phyloP scores from a whole-genome alignment of 2,797 vertebrate genomes.

The Syngnathus acus region DNA sequence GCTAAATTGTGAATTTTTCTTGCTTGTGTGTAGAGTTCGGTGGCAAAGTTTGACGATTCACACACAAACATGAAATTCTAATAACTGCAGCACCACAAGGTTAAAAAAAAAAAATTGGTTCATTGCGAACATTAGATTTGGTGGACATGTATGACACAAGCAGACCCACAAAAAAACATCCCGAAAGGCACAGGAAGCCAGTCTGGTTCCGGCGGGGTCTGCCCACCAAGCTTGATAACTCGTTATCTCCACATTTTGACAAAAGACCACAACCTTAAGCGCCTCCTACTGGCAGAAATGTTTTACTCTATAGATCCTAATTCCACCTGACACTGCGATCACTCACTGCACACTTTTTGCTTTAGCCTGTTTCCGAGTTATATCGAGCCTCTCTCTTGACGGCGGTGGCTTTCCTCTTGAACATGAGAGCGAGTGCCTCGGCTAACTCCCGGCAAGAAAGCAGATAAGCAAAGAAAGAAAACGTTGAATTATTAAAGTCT shows the following conservation, averaged over 20 bases:
- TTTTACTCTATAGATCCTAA: neutral
- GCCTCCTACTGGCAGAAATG: neutral
- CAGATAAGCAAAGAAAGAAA: neutral
- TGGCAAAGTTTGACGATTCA: neutral
- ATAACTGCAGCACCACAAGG: neutral
- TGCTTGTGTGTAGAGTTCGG: neutral
- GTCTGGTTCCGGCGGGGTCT: neutral
- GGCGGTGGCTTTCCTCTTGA: constrained; percentile 28
- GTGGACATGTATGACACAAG: neutral
- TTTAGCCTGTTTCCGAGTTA: neutral
- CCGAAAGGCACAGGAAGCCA: neutral
- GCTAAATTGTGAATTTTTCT: neutral
- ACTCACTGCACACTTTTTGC: too few species aligned
- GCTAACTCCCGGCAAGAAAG: constrained; percentile 1
- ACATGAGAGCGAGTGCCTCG: neutral
- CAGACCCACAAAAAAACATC: neutral
- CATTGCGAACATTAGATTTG: neutral
- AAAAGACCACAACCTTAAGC: neutral
- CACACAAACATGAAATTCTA: neutral
- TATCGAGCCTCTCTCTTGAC: neutral
- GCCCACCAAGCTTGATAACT: neutral
- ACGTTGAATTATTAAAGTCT: constrained; percentile 1
- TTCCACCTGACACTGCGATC: neutral
- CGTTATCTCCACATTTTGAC: neutral
- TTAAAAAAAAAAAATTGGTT: neutral